Evolutionary conservation across 2,888 invertebrate genomes (phyloP).

Genomic region (Hirtodrosophila histrioides): DNA sequence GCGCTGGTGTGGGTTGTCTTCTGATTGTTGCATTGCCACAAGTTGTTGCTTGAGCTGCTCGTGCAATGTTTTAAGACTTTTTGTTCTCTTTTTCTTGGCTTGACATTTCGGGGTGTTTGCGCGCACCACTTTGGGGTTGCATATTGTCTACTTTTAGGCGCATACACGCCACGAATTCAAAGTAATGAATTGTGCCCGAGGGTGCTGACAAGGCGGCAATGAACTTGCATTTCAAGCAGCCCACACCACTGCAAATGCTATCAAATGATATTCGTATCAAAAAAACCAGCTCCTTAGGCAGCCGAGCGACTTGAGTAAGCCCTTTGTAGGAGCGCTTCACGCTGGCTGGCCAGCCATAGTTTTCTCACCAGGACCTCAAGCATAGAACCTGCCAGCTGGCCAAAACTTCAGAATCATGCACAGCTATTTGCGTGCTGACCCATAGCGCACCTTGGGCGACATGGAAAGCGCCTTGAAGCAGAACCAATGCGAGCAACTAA

Average conservation of each 20-base stretch:
- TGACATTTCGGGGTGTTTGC: conserved; percentile 49
- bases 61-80: conserved; percentile 65
- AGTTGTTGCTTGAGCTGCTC: conserved; percentile 58
- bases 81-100: conserved; percentile 53
- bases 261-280: not conserved
- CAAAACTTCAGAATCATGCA: conserved; percentile 53
- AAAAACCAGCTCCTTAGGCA: conserved; percentile 19
- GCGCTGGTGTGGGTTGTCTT: conserved; percentile 62
- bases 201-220: conserved; percentile 52
- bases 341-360: conserved; percentile 42
- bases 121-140: conserved; percentile 66
- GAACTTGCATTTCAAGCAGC: conserved; percentile 54
- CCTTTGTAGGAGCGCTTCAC: conserved; percentile 53
- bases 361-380: conserved; percentile 57
- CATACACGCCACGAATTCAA: conserved; percentile 52
- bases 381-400: conserved; percentile 37
- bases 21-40: conserved; percentile 68
- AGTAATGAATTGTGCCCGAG: conserved; percentile 68
- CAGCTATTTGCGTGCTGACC: conserved; percentile 50
- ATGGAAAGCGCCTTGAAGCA: conserved; percentile 62
- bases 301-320: conserved; percentile 34
- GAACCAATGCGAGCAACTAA: conserved; percentile 47
- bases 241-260: conserved; percentile 17
- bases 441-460: conserved; percentile 56
- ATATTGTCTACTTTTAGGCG: conserved; percentile 51